Evolutionary conservation across 2,113 vertebrate species (phyloP).

Genomic region (Silurus asotus): DNA sequence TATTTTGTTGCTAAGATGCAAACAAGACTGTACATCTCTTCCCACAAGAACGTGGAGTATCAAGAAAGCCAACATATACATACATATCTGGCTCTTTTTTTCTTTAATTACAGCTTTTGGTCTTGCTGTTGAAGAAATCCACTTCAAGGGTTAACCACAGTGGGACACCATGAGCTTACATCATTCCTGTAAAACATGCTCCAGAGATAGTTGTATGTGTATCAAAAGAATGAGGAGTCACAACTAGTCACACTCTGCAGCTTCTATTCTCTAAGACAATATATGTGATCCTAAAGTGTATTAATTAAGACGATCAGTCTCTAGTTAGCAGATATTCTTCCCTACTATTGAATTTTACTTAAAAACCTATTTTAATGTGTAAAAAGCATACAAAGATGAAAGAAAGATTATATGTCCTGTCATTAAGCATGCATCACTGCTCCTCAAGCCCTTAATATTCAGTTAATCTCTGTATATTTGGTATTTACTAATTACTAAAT

Average conservation of each 20-base stretch:
- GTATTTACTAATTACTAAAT: background rate
- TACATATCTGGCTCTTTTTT: slow-evolving; percentile 47
- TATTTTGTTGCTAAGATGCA: slow-evolving; percentile 60
- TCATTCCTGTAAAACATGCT: slow-evolving; percentile 13
- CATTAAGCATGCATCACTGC: slow-evolving; percentile 33
- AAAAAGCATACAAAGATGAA: slow-evolving; percentile 8
- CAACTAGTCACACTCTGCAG: background rate
- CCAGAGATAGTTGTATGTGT: background rate
- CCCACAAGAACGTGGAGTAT: slow-evolving; percentile 24
- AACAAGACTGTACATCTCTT: slow-evolving; percentile 20
- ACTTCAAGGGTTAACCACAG: slow-evolving; percentile 62
- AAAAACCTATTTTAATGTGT: slow-evolving; percentile 53
- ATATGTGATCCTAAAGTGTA: slow-evolving; percentile 53
- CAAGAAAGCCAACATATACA: slow-evolving; percentile 12
- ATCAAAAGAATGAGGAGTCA: background rate
- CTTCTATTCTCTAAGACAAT: slow-evolving; percentile 24
- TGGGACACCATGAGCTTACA: background rate
- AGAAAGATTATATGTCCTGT: slow-evolving; percentile 21
- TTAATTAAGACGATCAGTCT: slow-evolving; percentile 67
- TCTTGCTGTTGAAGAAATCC: slow-evolving; percentile 52
- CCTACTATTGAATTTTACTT: slow-evolving; percentile 54
- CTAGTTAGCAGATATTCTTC: slow-evolving; percentile 41
- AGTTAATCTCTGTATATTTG: background rate
- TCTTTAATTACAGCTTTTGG: slow-evolving; percentile 65
- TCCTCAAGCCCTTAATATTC: background rate